Conservation (phyloP, 2,888 invertebrate genomes). For the Himalopsyche anomala region DNA sequence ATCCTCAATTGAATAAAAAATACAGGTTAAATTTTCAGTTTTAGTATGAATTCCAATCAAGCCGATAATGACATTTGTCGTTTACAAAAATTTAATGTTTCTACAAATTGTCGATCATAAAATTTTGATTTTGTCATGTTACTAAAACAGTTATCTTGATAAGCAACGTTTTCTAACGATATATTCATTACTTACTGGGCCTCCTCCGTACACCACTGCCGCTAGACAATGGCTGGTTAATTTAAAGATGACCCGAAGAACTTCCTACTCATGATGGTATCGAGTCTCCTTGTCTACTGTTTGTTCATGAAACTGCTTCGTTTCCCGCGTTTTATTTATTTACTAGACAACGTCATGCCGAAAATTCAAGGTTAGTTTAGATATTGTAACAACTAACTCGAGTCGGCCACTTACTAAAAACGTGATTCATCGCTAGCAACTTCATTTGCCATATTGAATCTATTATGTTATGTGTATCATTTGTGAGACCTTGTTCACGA, state of each 20-base stretch:
- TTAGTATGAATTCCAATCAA: too few relatives aligned
- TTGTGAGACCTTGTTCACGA: too few relatives aligned
- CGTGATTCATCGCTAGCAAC: background rate
- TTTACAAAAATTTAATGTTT: too few relatives aligned
- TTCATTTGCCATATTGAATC: background rate
- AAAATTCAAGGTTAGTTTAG: background rate
- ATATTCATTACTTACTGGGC: background rate
- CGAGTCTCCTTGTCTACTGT: constrained; percentile 22
- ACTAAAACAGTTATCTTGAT: too few relatives aligned
- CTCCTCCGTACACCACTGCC: background rate
- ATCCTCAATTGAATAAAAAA: too few relatives aligned
- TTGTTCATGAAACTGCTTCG: constrained; percentile 26
- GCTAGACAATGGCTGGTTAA: constrained; percentile 18
- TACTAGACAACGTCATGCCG: constrained; percentile 12
- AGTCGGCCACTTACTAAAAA: background rate
- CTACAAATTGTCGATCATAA: too few relatives aligned
- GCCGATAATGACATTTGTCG: too few relatives aligned
- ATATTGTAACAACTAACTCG: background rate
- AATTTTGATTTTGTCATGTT: too few relatives aligned
- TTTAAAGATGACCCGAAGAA: constrained; percentile 20
- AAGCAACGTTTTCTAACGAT: too few relatives aligned
- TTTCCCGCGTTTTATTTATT: constrained; percentile 34
- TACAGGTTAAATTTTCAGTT: too few relatives aligned
- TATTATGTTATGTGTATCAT: background rate
- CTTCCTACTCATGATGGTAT: constrained; percentile 1